Evolutionary conservation across 2,797 vertebrate genomes (phyloP).

Genomic region (Peromyscus aztecus): DNA sequence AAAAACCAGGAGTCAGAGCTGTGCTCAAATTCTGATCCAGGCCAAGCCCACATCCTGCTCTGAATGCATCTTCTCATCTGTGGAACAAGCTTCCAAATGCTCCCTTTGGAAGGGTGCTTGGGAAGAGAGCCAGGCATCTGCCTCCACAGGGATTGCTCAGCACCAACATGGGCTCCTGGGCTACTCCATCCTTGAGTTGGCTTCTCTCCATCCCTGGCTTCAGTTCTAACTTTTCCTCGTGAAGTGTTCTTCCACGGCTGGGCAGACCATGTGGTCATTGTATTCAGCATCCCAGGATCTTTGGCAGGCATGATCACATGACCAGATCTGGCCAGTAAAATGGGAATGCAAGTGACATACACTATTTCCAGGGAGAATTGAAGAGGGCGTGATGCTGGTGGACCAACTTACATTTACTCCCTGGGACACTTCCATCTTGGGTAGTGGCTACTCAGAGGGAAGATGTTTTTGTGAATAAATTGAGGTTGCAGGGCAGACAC

Average conservation of each 20-base stretch:
- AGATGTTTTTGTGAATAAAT: background rate
- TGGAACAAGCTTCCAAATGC: background rate
- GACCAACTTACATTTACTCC: background rate
- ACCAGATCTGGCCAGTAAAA: background rate
- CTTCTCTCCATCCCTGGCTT: background rate
- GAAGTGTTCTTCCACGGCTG: rapidly evolving
- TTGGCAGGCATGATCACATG: background rate
- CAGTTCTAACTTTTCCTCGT: background rate
- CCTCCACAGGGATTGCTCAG: background rate
- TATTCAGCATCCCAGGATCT: background rate
- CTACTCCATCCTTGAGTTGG: background rate
- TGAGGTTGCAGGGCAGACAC: background rate
- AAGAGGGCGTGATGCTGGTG: rapidly evolving
- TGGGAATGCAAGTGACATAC: rapidly evolving
- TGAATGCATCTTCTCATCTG: background rate
- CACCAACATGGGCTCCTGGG: too few relatives aligned
- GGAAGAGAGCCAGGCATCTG: background rate
- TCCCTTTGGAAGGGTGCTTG: background rate
- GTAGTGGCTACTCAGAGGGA: background rate
- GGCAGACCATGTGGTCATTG: rapidly evolving
- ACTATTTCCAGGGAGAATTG: background rate
- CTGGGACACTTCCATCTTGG: rapidly evolving
- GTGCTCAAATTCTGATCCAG: background rate
- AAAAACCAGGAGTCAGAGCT: background rate
- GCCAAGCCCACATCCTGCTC: too few relatives aligned